phyloP scores from a whole-genome alignment of 2,888 invertebrate species.

The Drosophila nigricruria region DNA sequence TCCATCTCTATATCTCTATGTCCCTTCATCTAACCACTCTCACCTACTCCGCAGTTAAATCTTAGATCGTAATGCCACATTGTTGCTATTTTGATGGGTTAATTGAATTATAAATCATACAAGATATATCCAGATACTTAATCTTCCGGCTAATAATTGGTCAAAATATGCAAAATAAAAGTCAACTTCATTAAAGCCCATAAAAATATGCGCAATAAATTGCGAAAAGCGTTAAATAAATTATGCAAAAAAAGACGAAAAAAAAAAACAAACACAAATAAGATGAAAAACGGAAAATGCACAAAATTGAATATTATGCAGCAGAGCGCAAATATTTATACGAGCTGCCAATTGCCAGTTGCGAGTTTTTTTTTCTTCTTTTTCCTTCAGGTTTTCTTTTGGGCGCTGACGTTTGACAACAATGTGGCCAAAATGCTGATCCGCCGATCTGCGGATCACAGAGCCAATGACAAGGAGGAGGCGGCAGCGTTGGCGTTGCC shows the following conservation, averaged over 20 bases:
- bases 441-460: background rate
- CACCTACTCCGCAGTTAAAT: background rate
- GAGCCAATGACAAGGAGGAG: constrained; percentile 5
- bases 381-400: constrained; percentile 2
- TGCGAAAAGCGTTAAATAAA: constrained; percentile 26
- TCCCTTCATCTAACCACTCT: background rate
- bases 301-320: constrained; percentile 25
- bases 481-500: constrained; percentile 26
- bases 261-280: background rate
- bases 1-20: background rate
- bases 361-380: background rate
- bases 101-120: constrained; percentile 10
- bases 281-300: constrained; percentile 13
- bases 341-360: constrained; percentile 19
- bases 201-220: constrained; percentile 23
- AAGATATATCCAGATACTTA: background rate
- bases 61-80: background rate
- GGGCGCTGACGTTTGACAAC: constrained; percentile 32
- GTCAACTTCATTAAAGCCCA: constrained; percentile 33
- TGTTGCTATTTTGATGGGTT: background rate
- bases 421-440: constrained; percentile 38
- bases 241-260: background rate
- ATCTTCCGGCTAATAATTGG: constrained; percentile 16
- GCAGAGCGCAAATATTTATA: constrained; percentile 25
- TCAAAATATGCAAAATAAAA: constrained; percentile 21